These are phyloP conservation scores for Plebejus argus DNA, from an alignment of 2,888 invertebrate species.

Conservation along the genomic window DNA sequence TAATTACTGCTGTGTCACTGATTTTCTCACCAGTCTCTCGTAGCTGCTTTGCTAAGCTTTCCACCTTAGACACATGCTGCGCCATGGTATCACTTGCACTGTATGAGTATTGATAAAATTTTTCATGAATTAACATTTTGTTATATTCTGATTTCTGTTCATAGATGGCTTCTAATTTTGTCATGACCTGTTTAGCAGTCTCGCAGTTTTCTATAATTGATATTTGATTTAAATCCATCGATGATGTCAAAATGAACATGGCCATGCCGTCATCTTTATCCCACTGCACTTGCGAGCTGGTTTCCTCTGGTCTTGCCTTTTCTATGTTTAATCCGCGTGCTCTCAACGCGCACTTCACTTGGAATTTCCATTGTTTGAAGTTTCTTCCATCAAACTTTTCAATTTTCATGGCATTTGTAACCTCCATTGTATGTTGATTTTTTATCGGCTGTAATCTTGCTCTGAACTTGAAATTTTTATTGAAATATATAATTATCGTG, in stretches of 20 bases:
- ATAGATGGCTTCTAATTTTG: conserved; percentile 33
- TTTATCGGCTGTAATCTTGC: background rate
- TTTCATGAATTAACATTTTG: conserved; percentile 32
- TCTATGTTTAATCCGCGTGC: conserved; percentile 33
- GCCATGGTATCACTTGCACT: conserved; percentile 12
- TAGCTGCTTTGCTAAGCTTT: conserved; percentile 22
- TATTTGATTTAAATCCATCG: conserved; percentile 34
- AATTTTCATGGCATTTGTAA: conserved; percentile 24
- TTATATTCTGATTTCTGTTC: conserved; percentile 15
- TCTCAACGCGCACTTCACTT: conserved; percentile 31
- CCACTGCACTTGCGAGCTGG: conserved; percentile 20
- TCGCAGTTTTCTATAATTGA: background rate
- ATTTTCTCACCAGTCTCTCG: background rate
- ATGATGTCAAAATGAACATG: conserved; percentile 34
- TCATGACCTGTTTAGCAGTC: conserved; percentile 29
- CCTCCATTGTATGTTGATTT: background rate
- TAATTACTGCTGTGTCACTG: background rate
- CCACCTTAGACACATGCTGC: conserved; percentile 31
- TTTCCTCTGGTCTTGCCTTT: conserved; percentile 29
- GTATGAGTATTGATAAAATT: conserved; percentile 26
- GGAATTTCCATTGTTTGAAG: conserved; percentile 14
- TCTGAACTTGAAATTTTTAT: background rate
- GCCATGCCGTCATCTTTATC: conserved; percentile 32
- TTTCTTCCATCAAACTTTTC: conserved; percentile 27
- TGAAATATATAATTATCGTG: background rate